phyloP scores from a whole-genome alignment of 2,797 vertebrate genomes.

The Oreonectes daqikongensis region DNA sequence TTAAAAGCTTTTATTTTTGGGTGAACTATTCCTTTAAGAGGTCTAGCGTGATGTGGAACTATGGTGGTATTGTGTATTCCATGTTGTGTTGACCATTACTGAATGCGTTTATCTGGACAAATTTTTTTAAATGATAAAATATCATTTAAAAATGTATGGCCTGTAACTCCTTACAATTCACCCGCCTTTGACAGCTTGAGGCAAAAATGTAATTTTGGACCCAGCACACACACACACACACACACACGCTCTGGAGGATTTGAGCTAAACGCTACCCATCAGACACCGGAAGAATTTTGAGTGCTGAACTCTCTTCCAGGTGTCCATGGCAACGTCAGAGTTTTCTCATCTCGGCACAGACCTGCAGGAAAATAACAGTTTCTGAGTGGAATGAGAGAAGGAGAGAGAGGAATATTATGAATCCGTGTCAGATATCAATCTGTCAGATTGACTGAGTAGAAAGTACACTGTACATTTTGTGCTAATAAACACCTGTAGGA shows the following conservation, averaged over 20 bases:
- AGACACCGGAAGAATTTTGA: conserved; percentile 45
- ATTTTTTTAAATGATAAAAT: neutral
- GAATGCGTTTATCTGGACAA: conserved; percentile 6
- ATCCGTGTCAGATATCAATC: conserved; percentile 15
- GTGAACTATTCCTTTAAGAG: neutral
- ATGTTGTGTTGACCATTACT: conserved; percentile 3
- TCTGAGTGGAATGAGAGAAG: neutral
- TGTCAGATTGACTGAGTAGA: neutral
- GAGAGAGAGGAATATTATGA: conserved; percentile 1
- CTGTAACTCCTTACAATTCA: neutral
- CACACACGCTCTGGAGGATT: conserved; percentile 32
- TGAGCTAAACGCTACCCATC: conserved; percentile 41
- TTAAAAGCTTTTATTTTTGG: too few relatives aligned
- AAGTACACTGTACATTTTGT: too few relatives aligned
- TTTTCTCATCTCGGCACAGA: conserved; percentile 22
- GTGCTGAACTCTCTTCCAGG: conserved; percentile 32
- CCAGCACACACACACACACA: conserved; percentile 13
- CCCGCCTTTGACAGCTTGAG: neutral
- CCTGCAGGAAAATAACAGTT: conserved; percentile 23
- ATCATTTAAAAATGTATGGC: neutral
- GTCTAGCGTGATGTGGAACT: neutral
- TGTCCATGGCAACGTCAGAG: conserved; percentile 49
- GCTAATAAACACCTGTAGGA: too few relatives aligned
- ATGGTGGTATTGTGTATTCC: neutral
- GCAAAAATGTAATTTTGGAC: conserved; percentile 26